phyloP scores from a whole-genome alignment of 2,797 vertebrate species.

The Leuciscus waleckii region DNA sequence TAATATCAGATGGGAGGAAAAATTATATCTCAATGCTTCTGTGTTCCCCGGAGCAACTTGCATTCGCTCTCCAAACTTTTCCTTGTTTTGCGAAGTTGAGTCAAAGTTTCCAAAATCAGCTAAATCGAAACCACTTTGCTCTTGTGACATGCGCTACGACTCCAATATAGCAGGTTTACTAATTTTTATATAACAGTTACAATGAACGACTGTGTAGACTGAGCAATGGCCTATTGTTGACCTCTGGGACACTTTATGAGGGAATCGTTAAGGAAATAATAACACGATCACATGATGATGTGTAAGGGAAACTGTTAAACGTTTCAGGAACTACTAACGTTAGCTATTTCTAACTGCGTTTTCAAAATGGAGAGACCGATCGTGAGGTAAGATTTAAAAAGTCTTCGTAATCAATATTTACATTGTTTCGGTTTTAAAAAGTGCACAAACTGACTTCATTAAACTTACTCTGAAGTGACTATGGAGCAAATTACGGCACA shows the following conservation, averaged over 20 bases:
- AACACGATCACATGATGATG: conserved; percentile 30
- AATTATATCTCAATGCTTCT: not conserved
- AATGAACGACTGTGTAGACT: not conserved
- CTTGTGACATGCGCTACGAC: no score
- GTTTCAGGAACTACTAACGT: not conserved
- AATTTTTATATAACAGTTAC: not conserved
- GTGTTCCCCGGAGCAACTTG: not conserved
- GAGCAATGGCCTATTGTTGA: not conserved
- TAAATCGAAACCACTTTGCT: not conserved
- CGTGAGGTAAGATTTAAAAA: not conserved
- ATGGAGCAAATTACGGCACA: conserved; percentile 60
- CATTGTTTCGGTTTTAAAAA: not conserved
- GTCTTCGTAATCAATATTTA: not conserved
- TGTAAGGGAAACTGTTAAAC: not conserved
- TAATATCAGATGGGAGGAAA: not conserved
- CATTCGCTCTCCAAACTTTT: not conserved
- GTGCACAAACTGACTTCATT: conserved; percentile 50
- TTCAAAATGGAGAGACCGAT: conserved; percentile 16
- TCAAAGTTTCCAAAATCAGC: not conserved
- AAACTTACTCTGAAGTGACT: conserved; percentile 60
- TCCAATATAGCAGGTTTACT: not conserved
- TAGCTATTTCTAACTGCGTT: not conserved
- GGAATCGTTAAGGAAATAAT: not conserved
- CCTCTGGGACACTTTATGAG: not conserved
- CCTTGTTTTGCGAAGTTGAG: not conserved